phyloP scores from a whole-genome alignment of 2,797 vertebrate species.

The Taeniopygia guttata region DNA sequence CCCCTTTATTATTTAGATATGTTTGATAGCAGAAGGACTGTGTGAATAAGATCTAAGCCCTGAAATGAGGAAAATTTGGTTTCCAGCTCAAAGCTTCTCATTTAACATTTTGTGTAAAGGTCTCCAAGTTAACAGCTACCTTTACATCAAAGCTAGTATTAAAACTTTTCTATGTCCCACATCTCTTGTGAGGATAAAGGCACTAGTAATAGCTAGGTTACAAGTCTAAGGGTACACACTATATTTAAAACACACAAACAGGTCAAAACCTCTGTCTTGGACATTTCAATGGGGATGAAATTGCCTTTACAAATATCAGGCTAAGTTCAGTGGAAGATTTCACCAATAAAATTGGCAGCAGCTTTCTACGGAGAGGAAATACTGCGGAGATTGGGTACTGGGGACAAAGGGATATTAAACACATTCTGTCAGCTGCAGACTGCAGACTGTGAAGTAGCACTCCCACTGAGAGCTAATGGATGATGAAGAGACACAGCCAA shows the following conservation, averaged over 20 bases:
- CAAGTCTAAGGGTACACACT: background rate
- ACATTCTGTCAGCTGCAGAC: background rate
- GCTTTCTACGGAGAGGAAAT: conserved; percentile 29
- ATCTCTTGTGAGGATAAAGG: background rate
- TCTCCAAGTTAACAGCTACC: background rate
- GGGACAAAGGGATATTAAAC: conserved; percentile 37
- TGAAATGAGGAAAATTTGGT: background rate
- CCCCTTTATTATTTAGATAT: background rate
- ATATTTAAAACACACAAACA: background rate
- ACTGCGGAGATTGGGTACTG: background rate
- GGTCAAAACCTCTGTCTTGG: conserved; percentile 2
- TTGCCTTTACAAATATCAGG: background rate
- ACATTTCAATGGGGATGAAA: conserved; percentile 17
- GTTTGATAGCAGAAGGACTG: background rate
- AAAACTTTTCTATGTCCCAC: background rate
- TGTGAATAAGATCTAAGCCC: background rate
- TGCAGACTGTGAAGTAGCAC: background rate
- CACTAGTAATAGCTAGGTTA: background rate
- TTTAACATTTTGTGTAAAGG: background rate
- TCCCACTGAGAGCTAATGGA: conserved; percentile 39
- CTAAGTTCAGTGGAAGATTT: background rate
- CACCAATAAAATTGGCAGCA: conserved; percentile 14
- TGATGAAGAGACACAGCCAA: conserved; percentile 1
- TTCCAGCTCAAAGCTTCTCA: background rate
- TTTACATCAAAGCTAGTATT: background rate